phyloP scores from a whole-genome alignment of 2,797 vertebrate genomes.

The Dallia pectoralis region DNA sequence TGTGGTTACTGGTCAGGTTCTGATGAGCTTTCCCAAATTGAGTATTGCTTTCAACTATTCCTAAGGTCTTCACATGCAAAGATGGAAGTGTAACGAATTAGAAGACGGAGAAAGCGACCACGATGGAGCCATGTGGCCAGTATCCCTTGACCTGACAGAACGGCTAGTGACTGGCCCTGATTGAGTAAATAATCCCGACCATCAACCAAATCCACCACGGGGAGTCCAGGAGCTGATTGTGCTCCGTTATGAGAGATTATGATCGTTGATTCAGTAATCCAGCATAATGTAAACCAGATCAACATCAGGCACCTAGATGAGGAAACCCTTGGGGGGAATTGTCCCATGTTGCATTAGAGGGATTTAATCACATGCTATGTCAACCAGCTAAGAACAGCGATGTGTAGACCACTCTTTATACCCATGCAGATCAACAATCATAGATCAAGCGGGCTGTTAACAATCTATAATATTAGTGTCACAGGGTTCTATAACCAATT shows the following conservation, averaged over 20 bases:
- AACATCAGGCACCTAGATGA: conserved; percentile 23
- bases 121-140: conserved; percentile 34
- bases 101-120: conserved; percentile 18
- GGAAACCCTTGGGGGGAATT: conserved; percentile 25
- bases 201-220: conserved; percentile 47
- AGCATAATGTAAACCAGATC: conserved; percentile 32
- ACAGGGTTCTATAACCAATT: background rate
- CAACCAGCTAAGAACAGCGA: conserved; percentile 15
- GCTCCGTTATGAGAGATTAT: conserved; percentile 57
- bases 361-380: conserved; percentile 48
- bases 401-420: background rate
- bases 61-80: background rate
- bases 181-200: conserved; percentile 56
- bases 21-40: no score
- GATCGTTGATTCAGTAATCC: conserved; percentile 54
- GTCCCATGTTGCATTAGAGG: background rate
- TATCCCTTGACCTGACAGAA: conserved; percentile 27
- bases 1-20: no score
- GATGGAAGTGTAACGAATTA: background rate
- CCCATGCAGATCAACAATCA: background rate
- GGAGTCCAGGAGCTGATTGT: conserved; percentile 42
- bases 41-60: background rate
- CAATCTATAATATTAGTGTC: background rate
- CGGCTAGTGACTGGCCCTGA: conserved; percentile 36
- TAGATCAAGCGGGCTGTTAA: background rate